Evolutionary conservation across 2,797 vertebrate genomes (phyloP).

Genomic region (Cirrhinus mrigala): DNA sequence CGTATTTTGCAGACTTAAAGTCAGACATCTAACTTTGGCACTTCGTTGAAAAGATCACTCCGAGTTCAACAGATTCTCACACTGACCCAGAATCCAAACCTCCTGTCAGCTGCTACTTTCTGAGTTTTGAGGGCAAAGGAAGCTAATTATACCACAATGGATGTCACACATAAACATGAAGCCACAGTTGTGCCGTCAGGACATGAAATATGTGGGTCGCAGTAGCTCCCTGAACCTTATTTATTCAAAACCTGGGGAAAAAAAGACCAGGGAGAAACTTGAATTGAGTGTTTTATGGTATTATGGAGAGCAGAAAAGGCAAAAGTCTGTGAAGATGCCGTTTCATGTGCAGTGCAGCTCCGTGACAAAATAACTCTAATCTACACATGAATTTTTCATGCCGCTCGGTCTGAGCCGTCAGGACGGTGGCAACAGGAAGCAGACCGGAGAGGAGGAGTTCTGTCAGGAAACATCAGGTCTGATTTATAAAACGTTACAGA

Average conservation of each 20-base stretch:
- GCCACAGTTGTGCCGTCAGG: slow-evolving; percentile 13
- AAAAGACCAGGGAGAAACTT: neutral
- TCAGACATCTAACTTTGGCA: neutral
- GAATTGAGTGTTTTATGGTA: neutral
- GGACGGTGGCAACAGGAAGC: slow-evolving; percentile 51
- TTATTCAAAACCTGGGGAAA: neutral
- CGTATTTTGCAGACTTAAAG: neutral
- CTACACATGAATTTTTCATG: slow-evolving; percentile 56
- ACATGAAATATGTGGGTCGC: slow-evolving; percentile 43
- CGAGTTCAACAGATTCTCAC: slow-evolving; percentile 21
- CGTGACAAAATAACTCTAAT: slow-evolving; percentile 68
- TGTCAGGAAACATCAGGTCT: slow-evolving; percentile 30
- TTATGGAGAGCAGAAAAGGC: slow-evolving; percentile 26
- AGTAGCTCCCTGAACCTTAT: neutral
- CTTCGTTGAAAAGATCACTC: slow-evolving; percentile 7
- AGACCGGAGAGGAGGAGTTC: slow-evolving; percentile 42
- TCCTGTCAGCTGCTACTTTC: neutral
- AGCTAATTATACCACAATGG: slow-evolving; percentile 47
- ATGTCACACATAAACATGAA: slow-evolving; percentile 39
- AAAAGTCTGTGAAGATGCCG: slow-evolving; percentile 7
- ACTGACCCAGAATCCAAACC: slow-evolving; percentile 37
- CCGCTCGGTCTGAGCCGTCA: slow-evolving; percentile 53
- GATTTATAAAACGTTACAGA: slow-evolving; percentile 62
- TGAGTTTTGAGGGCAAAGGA: slow-evolving; percentile 44
- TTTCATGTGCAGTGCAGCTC: slow-evolving; percentile 42